Percentiles rank a stretch among this genome's conserved stretches.
phyloP scores from a whole-genome alignment of 2,797 vertebrate genomes.

The Falco novaeseelandiae region DNA sequence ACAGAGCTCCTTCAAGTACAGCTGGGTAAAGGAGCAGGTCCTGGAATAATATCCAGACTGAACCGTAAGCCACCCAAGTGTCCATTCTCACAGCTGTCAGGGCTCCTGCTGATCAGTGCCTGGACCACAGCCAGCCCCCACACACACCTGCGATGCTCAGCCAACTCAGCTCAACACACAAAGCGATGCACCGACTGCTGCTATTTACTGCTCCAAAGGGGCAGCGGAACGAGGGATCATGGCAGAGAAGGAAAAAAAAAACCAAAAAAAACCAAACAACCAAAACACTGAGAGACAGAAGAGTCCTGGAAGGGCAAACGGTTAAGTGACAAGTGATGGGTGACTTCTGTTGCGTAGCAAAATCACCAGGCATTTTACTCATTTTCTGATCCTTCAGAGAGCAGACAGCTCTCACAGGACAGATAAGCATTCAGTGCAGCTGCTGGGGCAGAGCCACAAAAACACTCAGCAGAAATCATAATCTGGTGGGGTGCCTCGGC shows the following conservation, averaged over 20 bases:
- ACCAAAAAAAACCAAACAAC: no score
- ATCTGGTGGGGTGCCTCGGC: not conserved
- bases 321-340: not conserved
- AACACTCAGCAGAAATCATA: not conserved
- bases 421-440: not conserved
- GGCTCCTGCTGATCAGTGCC: not conserved
- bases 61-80: not conserved
- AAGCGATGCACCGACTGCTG: not conserved
- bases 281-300: not conserved
- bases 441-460: not conserved
- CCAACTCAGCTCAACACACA: not conserved
- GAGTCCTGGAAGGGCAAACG: not conserved
- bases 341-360: not conserved
- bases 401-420: not conserved
- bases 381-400: not conserved
- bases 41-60: not conserved
- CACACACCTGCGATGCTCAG: not conserved
- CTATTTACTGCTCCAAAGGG: not conserved
- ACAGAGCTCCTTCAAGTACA: not conserved
- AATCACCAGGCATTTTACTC: not conserved
- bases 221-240: not conserved
- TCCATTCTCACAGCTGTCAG: not conserved
- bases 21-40: not conserved
- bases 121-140: not conserved
- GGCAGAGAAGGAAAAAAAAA: not conserved